Base-by-base conservation (phyloP, 1,140 invertebrate genomes). In the Laupala kohalensis region DNA sequence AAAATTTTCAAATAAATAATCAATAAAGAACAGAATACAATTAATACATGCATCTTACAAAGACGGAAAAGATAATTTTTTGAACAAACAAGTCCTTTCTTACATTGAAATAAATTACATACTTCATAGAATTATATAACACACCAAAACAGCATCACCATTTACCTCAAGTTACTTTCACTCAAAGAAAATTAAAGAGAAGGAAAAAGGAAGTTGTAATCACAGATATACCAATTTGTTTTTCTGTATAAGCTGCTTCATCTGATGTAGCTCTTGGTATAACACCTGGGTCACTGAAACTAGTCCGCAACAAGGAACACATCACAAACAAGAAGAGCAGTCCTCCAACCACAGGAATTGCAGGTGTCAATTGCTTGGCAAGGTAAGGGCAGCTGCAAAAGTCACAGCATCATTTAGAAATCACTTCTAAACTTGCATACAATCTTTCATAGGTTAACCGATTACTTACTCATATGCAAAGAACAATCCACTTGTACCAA, bases 391-490 rank as follows among this genome's bases (percentile, higher is more conserved):
- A 96, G 83, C 95, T 97, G 83, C 53, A 90, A 88, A 78, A 74
- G 73, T 80, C 74, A 72, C 77, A 77, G 78, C 72, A 69, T 12
- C 37, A 3, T 25, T 66, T 66, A 66, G 4, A 12, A 24, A 66
- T 26, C 12, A 66, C 12, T 66, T 66, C 25, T 15, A 66, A 66
- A 24, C 3, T 3, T 24, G 64, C 9, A 24, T 5, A 66, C 64
- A 66, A 15, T 25, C 9, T 66, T 24, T 23, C 53, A 63, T n/a
- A n/a, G n/a, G n/a, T n/a, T n/a, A n/a, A n/a, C 25, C 27, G 3
- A 6, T 68, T 74, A 89, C 92, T 92, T 87, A 97, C 94, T 99
- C 97, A 83, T 96, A 98, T 74, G 89, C 89, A 85, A 98, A 98
- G 85, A 98, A 98, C 77, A 98, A 83, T 77, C 88, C 89, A 83